Conservation (phyloP, 1,140 invertebrate genomes). For the Drosophila tsacasi region DNA sequence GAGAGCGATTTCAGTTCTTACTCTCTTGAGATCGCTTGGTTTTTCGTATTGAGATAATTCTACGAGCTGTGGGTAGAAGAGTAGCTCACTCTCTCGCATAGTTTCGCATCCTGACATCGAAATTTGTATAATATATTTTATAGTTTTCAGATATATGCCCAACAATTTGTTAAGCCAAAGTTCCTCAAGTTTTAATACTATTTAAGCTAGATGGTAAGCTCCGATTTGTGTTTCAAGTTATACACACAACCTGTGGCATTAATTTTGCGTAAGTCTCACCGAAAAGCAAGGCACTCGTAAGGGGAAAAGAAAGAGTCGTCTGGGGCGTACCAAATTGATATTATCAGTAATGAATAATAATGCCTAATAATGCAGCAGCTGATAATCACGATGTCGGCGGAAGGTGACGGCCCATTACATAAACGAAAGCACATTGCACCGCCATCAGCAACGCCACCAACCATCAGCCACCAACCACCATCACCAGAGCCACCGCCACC, state of each 20-base stretch:
- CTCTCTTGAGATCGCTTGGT: too few species aligned
- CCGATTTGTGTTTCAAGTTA: neutral
- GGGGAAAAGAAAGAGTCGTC: slow-evolving; percentile 28
- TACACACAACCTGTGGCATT: neutral
- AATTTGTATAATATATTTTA: too few species aligned
- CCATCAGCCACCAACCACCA: too few species aligned
- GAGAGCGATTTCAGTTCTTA: too few species aligned
- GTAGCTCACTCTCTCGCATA: too few species aligned
- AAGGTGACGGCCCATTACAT: slow-evolving; percentile 66
- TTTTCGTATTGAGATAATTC: too few species aligned
- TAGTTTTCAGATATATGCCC: too few species aligned
- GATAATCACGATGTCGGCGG: slow-evolving; percentile 43
- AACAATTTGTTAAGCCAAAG: too few species aligned
- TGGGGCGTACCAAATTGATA: slow-evolving; percentile 60
- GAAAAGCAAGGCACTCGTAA: neutral
- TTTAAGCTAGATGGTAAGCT: neutral
- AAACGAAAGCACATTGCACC: slow-evolving; percentile 65
- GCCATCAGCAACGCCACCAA: neutral
- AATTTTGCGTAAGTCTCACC: slow-evolving; percentile 32
- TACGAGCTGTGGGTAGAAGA: too few species aligned
- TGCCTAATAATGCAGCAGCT: slow-evolving; percentile 61
- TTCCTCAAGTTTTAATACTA: too few species aligned
- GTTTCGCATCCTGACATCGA: too few species aligned
- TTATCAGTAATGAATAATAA: slow-evolving; percentile 77
- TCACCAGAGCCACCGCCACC: neutral